Conservation (phyloP, 2,113 vertebrate species). For the Bothrops jararaca region DNA sequence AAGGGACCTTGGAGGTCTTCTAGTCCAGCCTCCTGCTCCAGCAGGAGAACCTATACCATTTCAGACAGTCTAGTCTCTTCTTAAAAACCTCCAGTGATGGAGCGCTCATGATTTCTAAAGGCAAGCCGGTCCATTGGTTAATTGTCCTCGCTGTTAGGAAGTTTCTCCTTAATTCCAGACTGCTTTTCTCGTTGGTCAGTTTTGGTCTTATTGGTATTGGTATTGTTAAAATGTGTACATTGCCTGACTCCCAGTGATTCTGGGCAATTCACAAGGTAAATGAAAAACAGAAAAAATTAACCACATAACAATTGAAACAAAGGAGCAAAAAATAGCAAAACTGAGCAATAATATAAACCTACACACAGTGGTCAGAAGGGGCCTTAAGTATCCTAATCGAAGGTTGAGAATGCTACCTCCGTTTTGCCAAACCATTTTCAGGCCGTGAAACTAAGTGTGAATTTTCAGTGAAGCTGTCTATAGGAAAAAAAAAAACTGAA, state of each 20-base stretch:
- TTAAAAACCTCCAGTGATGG: no score
- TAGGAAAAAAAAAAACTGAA: neutral
- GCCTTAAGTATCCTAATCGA: neutral
- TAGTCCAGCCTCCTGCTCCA: no score
- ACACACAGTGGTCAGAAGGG: neutral
- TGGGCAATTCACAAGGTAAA: neutral
- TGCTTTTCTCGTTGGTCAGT: no score
- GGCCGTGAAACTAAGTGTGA: neutral
- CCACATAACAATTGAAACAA: neutral
- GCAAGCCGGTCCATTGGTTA: no score
- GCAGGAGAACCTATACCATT: no score
- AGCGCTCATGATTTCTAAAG: no score
- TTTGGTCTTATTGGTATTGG: neutral
- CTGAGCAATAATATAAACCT: neutral
- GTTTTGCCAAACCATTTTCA: neutral
- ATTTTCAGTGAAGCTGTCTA: neutral
- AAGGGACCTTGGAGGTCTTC: no score
- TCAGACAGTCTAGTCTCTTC: no score
- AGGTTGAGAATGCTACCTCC: neutral
- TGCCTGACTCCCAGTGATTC: neutral
- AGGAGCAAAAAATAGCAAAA: neutral
- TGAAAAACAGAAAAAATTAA: neutral
- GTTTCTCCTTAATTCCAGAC: no score
- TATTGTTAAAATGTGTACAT: neutral
- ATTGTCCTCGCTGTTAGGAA: no score